Evolutionary conservation across 2,113 vertebrate genomes (phyloP), one percentile per base, ranked within the genome.

Genomic region (Catharus minimus): DNA sequence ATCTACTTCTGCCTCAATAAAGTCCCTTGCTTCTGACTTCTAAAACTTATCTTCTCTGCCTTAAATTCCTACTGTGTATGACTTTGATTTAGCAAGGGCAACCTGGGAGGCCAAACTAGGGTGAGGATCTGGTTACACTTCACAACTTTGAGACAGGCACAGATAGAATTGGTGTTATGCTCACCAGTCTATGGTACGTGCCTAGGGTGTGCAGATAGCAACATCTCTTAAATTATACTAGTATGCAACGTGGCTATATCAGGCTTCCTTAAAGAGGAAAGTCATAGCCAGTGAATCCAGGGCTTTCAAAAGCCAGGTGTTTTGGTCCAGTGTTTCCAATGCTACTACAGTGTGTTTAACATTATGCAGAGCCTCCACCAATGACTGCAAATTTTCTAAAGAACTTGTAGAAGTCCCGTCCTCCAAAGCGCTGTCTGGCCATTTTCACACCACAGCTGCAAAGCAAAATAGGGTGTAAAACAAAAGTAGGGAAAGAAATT

Each of bases 161-260:
- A 57, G 64, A 23, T 4, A 64, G 30, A 90, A 33, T 9, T 64
- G 22, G 39, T 5, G 7, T 7, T 52, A 3, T 16, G 13, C 19
- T 55, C 27, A 36, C 19, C 16, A n/a, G 39, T 15, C 10, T n/a
- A 19, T 1, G 3, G 23, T 44, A n/a, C 0, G 0, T 13, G 79
- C 19, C 18, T 41, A 62, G 16, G 1, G 2, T 33, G 53, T 5
- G 9, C 17, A 44, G 41, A 8, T 65, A 49, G 22, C 18, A 62
- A 10, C 0, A 1, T 58, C 38, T 30, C 33, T 58, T 24, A 56
- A n/a, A 84, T 8, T 28, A 18, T 3, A 9, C 13, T 11, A 28
- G 10, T 0, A 2, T 18, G 15, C 28, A 61, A 47, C 3, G 3
- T 19, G 17, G 13, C n/a, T 72, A 15, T 10, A 32, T 7, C 46